A percentile compares a stretch with the other conserved stretches of the same genome.
Evolutionary conservation across 2,113 vertebrate genomes (phyloP).

Genomic region (Nestor notabilis): DNA sequence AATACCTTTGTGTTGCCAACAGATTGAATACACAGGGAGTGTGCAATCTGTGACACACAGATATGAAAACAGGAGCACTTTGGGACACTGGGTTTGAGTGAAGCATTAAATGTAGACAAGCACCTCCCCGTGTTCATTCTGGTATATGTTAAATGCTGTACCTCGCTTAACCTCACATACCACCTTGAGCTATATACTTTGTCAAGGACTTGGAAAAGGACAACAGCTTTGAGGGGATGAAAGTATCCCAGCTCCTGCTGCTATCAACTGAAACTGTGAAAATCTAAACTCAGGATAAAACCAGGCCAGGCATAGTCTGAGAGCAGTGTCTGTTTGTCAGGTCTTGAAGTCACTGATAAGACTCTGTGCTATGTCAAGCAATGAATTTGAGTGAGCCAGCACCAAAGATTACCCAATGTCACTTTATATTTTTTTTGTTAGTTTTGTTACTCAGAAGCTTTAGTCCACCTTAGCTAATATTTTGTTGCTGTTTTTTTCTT

Average conservation of each 20-base stretch:
- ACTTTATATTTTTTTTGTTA: not conserved
- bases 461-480: not conserved
- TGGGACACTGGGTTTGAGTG: not conserved
- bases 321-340: not conserved
- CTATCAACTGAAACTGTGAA: not conserved
- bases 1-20: not conserved
- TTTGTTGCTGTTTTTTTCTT: not conserved
- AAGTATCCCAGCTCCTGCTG: not conserved
- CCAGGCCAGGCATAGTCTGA: not conserved
- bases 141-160: not conserved
- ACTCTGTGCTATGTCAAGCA: not conserved
- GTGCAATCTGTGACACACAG: no score
- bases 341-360: not conserved
- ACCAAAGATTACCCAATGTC: not conserved
- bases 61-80: not conserved
- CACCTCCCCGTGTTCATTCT: accelerated
- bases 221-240: not conserved
- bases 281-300: not conserved
- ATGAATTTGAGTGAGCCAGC: not conserved
- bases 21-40: not conserved
- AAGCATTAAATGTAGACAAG: not conserved
- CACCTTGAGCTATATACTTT: not conserved
- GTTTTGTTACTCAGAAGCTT: not conserved
- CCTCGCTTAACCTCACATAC: not conserved
- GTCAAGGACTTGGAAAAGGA: not conserved